Base-by-base conservation (phyloP, 2,888 invertebrate species). In the Drosophila birchii region DNA sequence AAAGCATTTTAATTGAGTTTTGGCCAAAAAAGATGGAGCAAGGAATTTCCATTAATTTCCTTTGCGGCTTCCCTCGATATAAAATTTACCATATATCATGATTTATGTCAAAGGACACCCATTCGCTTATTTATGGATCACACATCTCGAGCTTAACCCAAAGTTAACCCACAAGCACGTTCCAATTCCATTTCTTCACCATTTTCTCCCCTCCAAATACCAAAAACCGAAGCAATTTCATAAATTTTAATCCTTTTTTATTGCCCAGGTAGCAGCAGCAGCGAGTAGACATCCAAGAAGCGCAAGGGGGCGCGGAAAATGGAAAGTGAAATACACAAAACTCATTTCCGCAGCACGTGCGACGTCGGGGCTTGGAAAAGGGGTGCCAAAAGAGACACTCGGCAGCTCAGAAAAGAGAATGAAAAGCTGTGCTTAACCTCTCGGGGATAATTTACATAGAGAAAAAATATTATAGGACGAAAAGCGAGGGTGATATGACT, bases 201-300 rank as follows among this genome's bases (percentile, higher is more conserved):
- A 18, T 23, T 32, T 43, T 29, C 18, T 23, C 18, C 29, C 20
- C 44, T 2, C 34, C 73, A 84, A 82, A 72, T 60, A 60, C 75
- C 85, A 79, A 73, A 87, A 75, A 71, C 67, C 77, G 87, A 82
- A 60, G 88, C 83, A 83, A 80, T 84, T 88, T 84, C 85, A 88
- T 88, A 86, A 86, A 88, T 86, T 88, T 78, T 86, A 88, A 88
- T 86, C 89, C 89, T 84, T 88, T 85, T 88, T 81, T 88, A 85
- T 88, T 81, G 85, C 85, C 64, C 80, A 73, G 75, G 55, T 68
- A 66, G 55, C 56, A 29, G 26, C 4, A 34, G 18, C 20, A 23
- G 16, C 26, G 18, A 43, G 26, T 12, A 11, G 18, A 18, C 29
- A 45, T 9, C 41, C 11, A 51, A 53, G 41, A 62, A 2, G 29